Base-by-base conservation (phyloP, 2,888 invertebrate genomes). In the Capitulum mitella region DNA sequence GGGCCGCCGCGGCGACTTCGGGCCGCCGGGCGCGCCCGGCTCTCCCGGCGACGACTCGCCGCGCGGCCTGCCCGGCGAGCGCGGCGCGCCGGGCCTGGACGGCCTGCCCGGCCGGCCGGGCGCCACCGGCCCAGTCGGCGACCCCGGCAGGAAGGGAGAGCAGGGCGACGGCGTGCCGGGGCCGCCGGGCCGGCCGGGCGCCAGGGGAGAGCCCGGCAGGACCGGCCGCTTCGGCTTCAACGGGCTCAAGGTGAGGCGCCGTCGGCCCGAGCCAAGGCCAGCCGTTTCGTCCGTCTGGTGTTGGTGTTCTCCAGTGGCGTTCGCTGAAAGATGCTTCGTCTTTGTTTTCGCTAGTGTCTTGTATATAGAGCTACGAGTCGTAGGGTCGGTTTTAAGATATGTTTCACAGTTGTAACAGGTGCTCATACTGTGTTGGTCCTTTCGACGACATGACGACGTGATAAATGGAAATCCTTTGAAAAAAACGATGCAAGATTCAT, bases 81-180 rank as follows among this genome's bases (percentile, higher is more conserved):
- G 8, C 8, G 70, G 70, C 34, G 22, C 78, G 46, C 79, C 80
- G 78, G 87, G 88, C 43, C 80, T 82, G 0, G 82, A 83, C 8
- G 88, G 88, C 43, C 81, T 82, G 64, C 81, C 83, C 48, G 86
- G 86, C 34, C n/a, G 40, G 10, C 58, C 79, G 61, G 84, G 84
- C 12, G 61, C 32, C 12, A 79, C 77, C 79, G 85, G 86, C 84
- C 82, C 79, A 3, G 81, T 83, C 22, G 85, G 85, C 37, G 29
- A 79, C 26, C 70, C 79, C 1, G 83, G 82, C 40, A 40, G 51
- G 19, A 74, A 61, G 0, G 95, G 94, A 82, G 87, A 88, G 37
- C 34, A 10, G 0, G 70, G 70, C 77, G 32, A 37, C 37, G 48
- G 46, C 29, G 58, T 48, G 5, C 26, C 26, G 1, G 58, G 43